Evolutionary conservation across 2,888 invertebrate species (phyloP).

Genomic region (Coenonympha arcania): DNA sequence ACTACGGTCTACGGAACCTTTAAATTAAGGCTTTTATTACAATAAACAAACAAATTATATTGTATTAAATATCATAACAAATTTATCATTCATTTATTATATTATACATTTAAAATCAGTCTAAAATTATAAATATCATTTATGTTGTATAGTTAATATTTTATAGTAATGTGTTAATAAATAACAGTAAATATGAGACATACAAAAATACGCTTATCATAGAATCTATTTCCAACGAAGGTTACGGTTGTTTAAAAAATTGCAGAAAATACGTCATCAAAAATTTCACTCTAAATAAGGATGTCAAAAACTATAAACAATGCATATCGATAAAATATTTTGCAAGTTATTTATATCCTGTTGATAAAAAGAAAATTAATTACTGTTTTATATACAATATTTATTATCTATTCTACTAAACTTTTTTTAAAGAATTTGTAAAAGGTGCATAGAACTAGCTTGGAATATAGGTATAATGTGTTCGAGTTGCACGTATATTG

Average conservation of each 20-base stretch:
- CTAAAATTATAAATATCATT: not conserved
- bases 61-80: not conserved
- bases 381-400: too few species aligned
- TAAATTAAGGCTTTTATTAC: too few species aligned
- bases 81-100: not conserved
- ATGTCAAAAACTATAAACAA: not conserved
- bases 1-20: too few species aligned
- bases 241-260: not conserved
- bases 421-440: too few species aligned
- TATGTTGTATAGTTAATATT: not conserved
- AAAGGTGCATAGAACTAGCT: too few species aligned
- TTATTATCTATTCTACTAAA: too few species aligned
- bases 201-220: constrained; percentile 1
- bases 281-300: not conserved
- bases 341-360: too few species aligned
- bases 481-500: too few species aligned
- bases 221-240: not conserved
- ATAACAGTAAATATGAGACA: constrained; percentile 3
- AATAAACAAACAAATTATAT: not conserved
- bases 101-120: constrained; percentile 1
- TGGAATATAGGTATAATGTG: too few species aligned
- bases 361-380: too few species aligned
- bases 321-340: too few species aligned
- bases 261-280: not conserved
- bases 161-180: not conserved